These are phyloP conservation scores for Conus canariensis DNA, from an alignment of 2,888 invertebrate species.

Conservation along the genomic window DNA sequence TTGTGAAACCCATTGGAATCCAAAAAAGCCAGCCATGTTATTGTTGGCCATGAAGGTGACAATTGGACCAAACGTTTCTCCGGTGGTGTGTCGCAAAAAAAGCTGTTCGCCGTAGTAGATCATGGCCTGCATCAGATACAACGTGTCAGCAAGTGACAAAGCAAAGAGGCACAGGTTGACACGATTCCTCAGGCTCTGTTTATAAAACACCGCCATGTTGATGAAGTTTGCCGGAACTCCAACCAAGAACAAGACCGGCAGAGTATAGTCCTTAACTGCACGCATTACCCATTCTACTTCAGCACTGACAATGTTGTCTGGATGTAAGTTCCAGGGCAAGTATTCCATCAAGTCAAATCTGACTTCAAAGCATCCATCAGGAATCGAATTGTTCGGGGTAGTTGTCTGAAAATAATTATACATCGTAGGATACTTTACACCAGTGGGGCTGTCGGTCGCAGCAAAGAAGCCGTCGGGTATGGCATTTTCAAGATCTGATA, in stretches of 20 bases:
- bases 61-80: not conserved
- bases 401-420: no score
- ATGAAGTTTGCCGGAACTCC: no score
- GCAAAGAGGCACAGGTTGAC: not conserved
- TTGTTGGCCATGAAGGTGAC: no score
- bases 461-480: no score
- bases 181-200: no score
- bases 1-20: not conserved
- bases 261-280: not conserved
- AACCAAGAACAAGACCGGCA: not conserved
- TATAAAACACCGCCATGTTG: no score
- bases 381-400: no score
- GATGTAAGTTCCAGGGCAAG: not conserved
- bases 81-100: not conserved
- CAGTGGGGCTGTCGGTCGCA: no score
- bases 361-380: not conserved
- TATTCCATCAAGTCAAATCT: no score
- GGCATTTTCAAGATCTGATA: no score
- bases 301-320: not conserved
- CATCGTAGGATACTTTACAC: no score
- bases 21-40: not conserved
- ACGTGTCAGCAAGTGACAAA: not conserved
- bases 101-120: not conserved
- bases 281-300: not conserved
- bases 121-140: not conserved